Conservation (phyloP, 2,888 invertebrate species). For the Pachliopta kotzebuea region DNA sequence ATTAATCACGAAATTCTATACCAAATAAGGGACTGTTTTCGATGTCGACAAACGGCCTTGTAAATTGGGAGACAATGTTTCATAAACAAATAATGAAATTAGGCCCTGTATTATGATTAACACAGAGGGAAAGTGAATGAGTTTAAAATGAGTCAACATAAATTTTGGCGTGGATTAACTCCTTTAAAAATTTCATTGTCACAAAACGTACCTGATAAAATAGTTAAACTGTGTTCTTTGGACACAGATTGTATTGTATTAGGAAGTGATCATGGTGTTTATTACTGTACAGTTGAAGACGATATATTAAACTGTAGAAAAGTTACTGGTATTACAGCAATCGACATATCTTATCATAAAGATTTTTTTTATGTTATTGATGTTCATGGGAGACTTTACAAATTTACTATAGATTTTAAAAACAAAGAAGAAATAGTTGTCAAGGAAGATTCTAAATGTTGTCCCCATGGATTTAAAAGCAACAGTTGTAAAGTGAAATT, state of each 20-base stretch:
- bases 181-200: slow-evolving; percentile 54
- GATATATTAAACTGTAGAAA: slow-evolving; percentile 67
- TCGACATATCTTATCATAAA: slow-evolving; percentile 83
- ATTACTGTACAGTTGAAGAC: slow-evolving; percentile 62
- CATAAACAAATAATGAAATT: slow-evolving; percentile 11
- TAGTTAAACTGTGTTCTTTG: slow-evolving; percentile 67
- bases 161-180: slow-evolving; percentile 71
- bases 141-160: slow-evolving; percentile 67
- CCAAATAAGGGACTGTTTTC: background rate
- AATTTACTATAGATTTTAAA: slow-evolving; percentile 77
- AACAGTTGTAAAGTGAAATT: slow-evolving; percentile 82
- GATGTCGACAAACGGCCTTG: background rate
- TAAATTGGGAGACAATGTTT: background rate
- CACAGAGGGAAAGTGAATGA: slow-evolving; percentile 28
- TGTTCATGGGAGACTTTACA: slow-evolving; percentile 81
- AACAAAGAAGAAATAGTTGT: slow-evolving; percentile 82
- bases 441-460: slow-evolving; percentile 83
- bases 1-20: background rate
- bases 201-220: slow-evolving; percentile 70
- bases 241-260: slow-evolving; percentile 64
- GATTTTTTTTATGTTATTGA: slow-evolving; percentile 82
- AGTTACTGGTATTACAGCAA: slow-evolving; percentile 75
- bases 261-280: slow-evolving; percentile 71
- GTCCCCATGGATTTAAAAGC: slow-evolving; percentile 83
- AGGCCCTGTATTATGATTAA: slow-evolving; percentile 31